Base-by-base conservation (phyloP, 2,113 vertebrate genomes). In the Platysteira castanea region DNA sequence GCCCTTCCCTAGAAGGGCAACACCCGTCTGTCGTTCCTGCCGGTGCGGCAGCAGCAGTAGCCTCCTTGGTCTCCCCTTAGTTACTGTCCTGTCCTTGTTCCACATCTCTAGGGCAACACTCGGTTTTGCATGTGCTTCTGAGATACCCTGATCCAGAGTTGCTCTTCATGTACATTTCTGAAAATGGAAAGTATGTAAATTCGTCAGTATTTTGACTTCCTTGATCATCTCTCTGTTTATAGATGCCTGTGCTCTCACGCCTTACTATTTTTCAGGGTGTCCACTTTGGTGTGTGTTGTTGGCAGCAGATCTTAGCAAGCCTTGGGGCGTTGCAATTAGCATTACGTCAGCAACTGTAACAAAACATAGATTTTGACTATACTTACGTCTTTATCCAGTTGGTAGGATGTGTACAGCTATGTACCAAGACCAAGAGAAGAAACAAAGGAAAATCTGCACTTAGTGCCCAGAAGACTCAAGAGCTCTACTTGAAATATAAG, bases 21-120 rank as follows among this genome's bases (percentile, higher is more conserved):
- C 35, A 18, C 42, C 23, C 39, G 23, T 4, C 2, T 42, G 17
- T 4, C 1, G 0, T 50, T 63, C n/a, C 22, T 30, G 9, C 30
- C 5, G 2, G 9, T 5, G 44, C 1, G 1, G 41, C 42, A n/a
- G 46, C 13, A 89, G 24, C 50, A 18, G 27, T 8, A 7, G 47
- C 30, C 26, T 57, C 19, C 37, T 46, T 37, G 37, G 21, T 27
- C 12, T 61, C 6, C 22, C 5, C 5, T n/a, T 37, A 12, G 10
- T 27, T 54, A 42, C 4, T 0, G 12, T n/a, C 47, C 65, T 67
- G n/a, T 77, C 53, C 44, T 17, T 0, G 0, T 68, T 75, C 14
- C 42, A 5, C 18, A 39, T 31, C 46, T 61, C 37, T 49, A n/a
- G 63, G 37, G 27, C 35, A 71, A 30, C 4, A 0, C 37, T 85